Evolutionary conservation across 2,113 vertebrate genomes (phyloP).

Genomic region (Trochalopteron elliotii): DNA sequence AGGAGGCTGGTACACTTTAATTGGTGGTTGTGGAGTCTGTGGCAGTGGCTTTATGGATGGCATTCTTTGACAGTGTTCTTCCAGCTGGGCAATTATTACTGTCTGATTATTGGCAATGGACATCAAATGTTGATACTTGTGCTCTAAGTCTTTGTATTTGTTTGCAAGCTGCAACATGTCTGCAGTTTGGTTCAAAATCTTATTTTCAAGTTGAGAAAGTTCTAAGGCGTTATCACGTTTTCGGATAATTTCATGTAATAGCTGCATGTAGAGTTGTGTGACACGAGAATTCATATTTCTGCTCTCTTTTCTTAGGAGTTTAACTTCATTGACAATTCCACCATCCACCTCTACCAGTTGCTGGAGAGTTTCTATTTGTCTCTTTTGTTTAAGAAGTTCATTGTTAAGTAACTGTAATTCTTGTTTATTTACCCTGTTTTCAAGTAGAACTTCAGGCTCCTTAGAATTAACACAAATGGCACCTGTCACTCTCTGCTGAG

Average conservation of each 20-base stretch:
- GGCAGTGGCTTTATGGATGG: conserved; percentile 68
- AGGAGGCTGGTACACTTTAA: conserved; percentile 82
- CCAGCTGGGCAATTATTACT: conserved; percentile 85
- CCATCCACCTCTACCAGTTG: conserved; percentile 97
- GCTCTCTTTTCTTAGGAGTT: conserved; percentile 95
- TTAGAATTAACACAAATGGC: conserved; percentile 98
- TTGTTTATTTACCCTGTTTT: conserved; percentile 92
- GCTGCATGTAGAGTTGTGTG: conserved; percentile 98
- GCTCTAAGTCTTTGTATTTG: conserved; percentile 95
- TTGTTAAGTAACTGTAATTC: conserved; percentile 91
- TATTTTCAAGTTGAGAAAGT: conserved; percentile 94
- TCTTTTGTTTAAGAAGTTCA: conserved; percentile 97
- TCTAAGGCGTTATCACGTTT: conserved; percentile 96
- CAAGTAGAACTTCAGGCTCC: conserved; percentile 87
- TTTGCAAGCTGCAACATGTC: conserved; percentile 93
- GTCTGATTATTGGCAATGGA: conserved; percentile 94
- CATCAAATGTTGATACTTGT: conserved; percentile 95
- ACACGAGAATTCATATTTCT: conserved; percentile 98
- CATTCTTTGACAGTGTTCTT: conserved; percentile 89
- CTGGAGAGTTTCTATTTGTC: conserved; percentile 95
- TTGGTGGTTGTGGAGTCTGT: conserved; percentile 76
- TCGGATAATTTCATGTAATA: conserved; percentile 96
- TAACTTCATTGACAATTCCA: conserved; percentile 96
- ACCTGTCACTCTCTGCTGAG: conserved; percentile 95
- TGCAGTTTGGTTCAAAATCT: conserved; percentile 94